phyloP scores from a whole-genome alignment of 1,140 invertebrate species.

The Heliconius melpomene region DNA sequence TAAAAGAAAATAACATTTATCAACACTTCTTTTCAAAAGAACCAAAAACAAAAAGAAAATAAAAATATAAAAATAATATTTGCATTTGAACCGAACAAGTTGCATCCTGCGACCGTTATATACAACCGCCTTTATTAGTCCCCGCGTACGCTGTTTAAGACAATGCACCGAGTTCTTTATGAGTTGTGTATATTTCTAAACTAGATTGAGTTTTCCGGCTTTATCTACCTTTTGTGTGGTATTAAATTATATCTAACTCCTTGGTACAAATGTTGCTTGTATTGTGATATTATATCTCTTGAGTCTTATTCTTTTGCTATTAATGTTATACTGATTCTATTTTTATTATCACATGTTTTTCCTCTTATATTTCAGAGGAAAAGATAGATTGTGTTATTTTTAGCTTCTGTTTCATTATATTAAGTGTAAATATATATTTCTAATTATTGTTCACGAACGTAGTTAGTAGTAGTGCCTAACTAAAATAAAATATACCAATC shows the following conservation, averaged over 20 bases:
- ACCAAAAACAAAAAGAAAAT: too few species aligned
- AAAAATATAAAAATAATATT: conserved; percentile 4
- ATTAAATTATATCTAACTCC: neutral
- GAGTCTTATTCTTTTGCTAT: neutral
- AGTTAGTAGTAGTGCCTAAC: too few species aligned
- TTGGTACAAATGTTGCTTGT: neutral
- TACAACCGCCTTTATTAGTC: conserved; percentile 28
- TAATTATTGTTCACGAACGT: too few species aligned
- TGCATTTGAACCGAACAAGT: conserved; percentile 3
- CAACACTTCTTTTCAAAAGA: too few species aligned
- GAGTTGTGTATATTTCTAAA: conserved; percentile 16
- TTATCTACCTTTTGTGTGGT: conserved; percentile 7
- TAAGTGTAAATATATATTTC: too few species aligned
- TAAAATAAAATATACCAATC: too few species aligned
- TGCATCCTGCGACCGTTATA: conserved; percentile 9
- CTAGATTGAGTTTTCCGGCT: conserved; percentile 19
- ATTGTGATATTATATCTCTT: neutral
- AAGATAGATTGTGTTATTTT: too few species aligned
- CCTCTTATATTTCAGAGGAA: too few species aligned
- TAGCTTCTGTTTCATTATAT: too few species aligned
- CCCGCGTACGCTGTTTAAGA: conserved; percentile 21
- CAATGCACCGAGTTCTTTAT: conserved; percentile 8
- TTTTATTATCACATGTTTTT: too few species aligned
- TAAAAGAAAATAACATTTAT: too few species aligned
- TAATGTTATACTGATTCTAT: too few species aligned